A percentile compares a stretch with the other conserved stretches of the same genome.
phyloP scores from a whole-genome alignment of 2,888 invertebrate genomes.

The Tetragnatha montana region DNA sequence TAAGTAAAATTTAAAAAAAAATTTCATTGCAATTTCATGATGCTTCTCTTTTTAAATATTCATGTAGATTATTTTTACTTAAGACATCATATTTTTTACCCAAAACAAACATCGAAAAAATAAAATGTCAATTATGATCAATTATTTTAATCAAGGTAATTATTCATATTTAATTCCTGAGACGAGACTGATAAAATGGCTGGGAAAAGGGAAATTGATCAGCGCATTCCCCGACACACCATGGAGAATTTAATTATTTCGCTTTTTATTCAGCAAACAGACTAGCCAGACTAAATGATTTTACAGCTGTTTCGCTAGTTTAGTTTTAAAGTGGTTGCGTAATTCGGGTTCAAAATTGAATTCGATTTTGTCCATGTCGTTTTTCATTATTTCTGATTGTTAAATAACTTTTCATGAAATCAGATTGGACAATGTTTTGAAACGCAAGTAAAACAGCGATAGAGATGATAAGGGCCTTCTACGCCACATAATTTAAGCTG shows the following conservation, averaged over 20 bases:
- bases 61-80: background rate
- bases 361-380: too few relatives aligned
- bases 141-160: background rate
- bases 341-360: too few relatives aligned
- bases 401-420: too few relatives aligned
- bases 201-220: background rate
- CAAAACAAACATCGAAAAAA: background rate
- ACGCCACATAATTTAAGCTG: too few relatives aligned
- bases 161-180: background rate
- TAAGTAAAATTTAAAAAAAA: too few relatives aligned
- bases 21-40: background rate
- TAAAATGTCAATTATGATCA: background rate
- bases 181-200: background rate
- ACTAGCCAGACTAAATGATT: background rate
- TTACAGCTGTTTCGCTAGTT: background rate
- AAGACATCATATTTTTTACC: background rate
- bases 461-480: too few relatives aligned
- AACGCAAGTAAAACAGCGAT: too few relatives aligned
- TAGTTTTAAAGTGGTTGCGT: too few relatives aligned
- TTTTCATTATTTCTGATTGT: too few relatives aligned
- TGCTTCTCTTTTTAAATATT: background rate
- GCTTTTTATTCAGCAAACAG: background rate
- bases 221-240: background rate
- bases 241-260: background rate
- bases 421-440: too few relatives aligned